A percentile compares a stretch with the other conserved stretches of the same genome.
phyloP scores from a whole-genome alignment of 2,113 vertebrate genomes.

The Mus spicilegus region DNA sequence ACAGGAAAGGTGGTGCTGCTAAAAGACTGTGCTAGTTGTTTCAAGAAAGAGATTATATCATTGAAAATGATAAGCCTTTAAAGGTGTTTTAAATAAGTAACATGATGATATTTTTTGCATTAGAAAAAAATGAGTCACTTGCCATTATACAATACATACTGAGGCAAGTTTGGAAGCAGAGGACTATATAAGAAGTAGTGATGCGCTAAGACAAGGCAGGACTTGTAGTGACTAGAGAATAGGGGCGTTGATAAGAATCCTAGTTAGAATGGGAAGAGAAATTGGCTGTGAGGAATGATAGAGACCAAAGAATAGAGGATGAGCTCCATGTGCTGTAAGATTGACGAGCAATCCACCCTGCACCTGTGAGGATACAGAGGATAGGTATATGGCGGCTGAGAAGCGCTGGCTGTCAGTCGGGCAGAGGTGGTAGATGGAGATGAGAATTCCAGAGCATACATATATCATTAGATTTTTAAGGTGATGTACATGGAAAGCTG shows the following conservation, averaged over 20 bases:
- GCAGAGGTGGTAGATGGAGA: not conserved
- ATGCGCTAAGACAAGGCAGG: not conserved
- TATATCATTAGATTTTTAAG: constrained; percentile 1
- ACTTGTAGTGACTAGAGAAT: not conserved
- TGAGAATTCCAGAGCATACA: not conserved
- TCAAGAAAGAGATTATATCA: not conserved
- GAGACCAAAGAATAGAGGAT: not conserved
- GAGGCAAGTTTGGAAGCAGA: not conserved
- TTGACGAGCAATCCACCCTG: not conserved
- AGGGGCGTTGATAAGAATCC: not conserved
- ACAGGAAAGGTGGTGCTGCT: not conserved
- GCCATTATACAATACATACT: not conserved
- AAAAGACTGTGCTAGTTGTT: constrained; percentile 27
- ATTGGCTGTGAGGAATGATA: not conserved
- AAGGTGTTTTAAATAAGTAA: not conserved
- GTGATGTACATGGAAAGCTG: not conserved
- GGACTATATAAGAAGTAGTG: not conserved
- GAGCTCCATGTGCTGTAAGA: not conserved
- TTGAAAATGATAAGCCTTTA: not conserved
- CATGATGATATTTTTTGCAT: not conserved
- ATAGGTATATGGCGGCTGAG: not conserved
- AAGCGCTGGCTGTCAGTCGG: not conserved
- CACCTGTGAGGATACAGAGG: not conserved
- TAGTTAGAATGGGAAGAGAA: not conserved
- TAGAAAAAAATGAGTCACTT: not conserved